A percentile compares a stretch with the other conserved stretches of the same genome.
phyloP scores from a whole-genome alignment of 2,113 vertebrate species.

The Hippocampus abdominalis region DNA sequence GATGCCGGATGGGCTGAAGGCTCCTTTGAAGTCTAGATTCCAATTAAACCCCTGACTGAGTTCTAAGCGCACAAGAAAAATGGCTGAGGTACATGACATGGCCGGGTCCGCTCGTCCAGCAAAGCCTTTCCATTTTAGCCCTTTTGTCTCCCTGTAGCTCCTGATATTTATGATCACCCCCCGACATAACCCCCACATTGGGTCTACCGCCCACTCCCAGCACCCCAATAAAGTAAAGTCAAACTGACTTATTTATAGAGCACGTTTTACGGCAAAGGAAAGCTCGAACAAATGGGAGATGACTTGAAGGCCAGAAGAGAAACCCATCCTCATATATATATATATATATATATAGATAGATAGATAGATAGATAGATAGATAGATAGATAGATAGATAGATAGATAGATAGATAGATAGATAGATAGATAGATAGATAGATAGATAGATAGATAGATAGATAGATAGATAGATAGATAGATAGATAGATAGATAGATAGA shows the following conservation, averaged over 20 bases:
- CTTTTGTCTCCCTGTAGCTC: constrained; percentile 85
- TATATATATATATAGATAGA: no score
- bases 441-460: no score
- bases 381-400: no score
- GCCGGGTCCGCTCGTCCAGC: constrained; percentile 85
- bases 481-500: no score
- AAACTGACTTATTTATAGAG: constrained; percentile 25
- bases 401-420: no score
- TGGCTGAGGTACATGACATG: constrained; percentile 92
- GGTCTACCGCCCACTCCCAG: constrained; percentile 50
- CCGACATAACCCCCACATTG: constrained; percentile 75
- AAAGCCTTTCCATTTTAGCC: constrained; percentile 83
- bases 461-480: no score
- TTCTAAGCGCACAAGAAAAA: constrained; percentile 95
- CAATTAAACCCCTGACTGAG: constrained; percentile 99
- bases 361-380: no score
- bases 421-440: no score
- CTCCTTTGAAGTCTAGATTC: constrained; percentile 99
- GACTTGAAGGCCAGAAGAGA: not conserved
- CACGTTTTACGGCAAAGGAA: constrained; percentile 30
- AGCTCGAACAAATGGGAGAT: not conserved
- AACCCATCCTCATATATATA: not conserved
- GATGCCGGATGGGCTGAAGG: constrained; percentile 77
- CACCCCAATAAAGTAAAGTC: constrained; percentile 43
- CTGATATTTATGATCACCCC: constrained; percentile 82